A percentile compares a stretch with the other conserved stretches of the same genome.
phyloP scores from a whole-genome alignment of 2,113 vertebrate genomes.

The Atractosteus spatula region DNA sequence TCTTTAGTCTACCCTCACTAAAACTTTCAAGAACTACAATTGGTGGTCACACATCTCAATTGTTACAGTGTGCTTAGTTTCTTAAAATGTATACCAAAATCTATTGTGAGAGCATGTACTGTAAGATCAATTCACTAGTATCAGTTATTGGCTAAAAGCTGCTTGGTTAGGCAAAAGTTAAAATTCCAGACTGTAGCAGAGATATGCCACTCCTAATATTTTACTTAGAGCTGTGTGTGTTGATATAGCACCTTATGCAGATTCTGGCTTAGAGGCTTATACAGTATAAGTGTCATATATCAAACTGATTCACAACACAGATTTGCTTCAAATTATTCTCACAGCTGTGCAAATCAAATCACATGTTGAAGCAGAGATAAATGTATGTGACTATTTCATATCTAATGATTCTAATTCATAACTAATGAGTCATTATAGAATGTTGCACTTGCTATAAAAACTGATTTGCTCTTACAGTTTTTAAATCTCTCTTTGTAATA shows the following conservation, averaged over 20 bases:
- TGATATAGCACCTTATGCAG: not conserved
- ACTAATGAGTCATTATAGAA: too few relatives aligned
- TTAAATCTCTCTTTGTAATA: slow-evolving; percentile 34
- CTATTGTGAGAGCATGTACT: too few relatives aligned
- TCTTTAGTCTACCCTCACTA: too few relatives aligned
- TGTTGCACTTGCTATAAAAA: not conserved
- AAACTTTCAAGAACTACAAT: too few relatives aligned
- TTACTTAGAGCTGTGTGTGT: too few relatives aligned
- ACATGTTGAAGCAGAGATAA: slow-evolving; percentile 2
- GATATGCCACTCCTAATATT: not conserved
- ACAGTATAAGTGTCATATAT: not conserved
- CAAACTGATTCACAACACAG: not conserved
- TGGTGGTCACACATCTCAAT: too few relatives aligned
- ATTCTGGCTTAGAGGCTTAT: not conserved
- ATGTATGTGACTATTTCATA: too few relatives aligned
- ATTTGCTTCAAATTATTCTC: slow-evolving; percentile 6
- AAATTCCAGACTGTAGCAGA: not conserved
- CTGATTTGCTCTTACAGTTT: not conserved
- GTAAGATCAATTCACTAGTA: not conserved
- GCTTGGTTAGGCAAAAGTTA: not conserved
- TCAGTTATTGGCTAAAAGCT: not conserved
- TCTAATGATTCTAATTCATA: not conserved
- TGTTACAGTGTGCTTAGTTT: too few relatives aligned
- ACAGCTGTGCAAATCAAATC: not conserved
- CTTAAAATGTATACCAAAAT: too few relatives aligned